Evolutionary conservation across 2,797 vertebrate species (phyloP).

Genomic region (Pseudochromis fuscus): DNA sequence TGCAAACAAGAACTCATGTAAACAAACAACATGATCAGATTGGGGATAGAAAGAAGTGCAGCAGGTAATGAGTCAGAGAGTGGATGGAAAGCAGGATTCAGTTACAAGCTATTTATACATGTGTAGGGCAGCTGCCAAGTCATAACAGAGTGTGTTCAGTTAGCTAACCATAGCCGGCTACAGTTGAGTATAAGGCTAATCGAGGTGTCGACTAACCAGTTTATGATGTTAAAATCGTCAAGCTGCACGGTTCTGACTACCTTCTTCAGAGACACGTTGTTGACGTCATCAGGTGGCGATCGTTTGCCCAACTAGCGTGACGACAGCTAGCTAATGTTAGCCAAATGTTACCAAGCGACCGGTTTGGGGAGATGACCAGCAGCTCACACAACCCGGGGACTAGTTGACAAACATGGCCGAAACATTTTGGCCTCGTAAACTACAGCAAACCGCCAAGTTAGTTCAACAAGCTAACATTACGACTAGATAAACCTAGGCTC

Average conservation of each 20-base stretch:
- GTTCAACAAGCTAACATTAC: neutral
- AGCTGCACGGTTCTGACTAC: neutral
- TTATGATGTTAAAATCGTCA: no score
- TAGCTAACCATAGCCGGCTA: slow-evolving; percentile 47
- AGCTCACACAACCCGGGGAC: neutral
- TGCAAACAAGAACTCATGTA: slow-evolving; percentile 33
- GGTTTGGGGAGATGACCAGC: slow-evolving; percentile 5
- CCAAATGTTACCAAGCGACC: neutral
- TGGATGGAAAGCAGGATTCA: slow-evolving; percentile 69
- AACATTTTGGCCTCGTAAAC: neutral
- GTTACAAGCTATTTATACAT: slow-evolving; percentile 86
- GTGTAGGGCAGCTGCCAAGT: slow-evolving; percentile 70
- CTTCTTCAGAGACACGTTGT: slow-evolving; percentile 9
- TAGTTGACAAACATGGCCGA: slow-evolving; percentile 26
- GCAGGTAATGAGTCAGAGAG: slow-evolving; percentile 48
- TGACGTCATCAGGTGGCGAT: slow-evolving; percentile 46
- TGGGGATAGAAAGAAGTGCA: slow-evolving; percentile 19
- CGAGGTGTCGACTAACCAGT: neutral
- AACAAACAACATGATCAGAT: slow-evolving; percentile 44
- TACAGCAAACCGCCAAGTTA: slow-evolving; percentile 21
- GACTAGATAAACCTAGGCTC: neutral
- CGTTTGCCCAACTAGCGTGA: slow-evolving; percentile 25
- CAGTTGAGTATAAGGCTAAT: neutral
- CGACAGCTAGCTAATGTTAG: slow-evolving; percentile 4
- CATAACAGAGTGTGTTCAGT: slow-evolving; percentile 48